Conservation (phyloP, 2,797 vertebrate species). For the Xiphorhynchus erythropygius region DNA sequence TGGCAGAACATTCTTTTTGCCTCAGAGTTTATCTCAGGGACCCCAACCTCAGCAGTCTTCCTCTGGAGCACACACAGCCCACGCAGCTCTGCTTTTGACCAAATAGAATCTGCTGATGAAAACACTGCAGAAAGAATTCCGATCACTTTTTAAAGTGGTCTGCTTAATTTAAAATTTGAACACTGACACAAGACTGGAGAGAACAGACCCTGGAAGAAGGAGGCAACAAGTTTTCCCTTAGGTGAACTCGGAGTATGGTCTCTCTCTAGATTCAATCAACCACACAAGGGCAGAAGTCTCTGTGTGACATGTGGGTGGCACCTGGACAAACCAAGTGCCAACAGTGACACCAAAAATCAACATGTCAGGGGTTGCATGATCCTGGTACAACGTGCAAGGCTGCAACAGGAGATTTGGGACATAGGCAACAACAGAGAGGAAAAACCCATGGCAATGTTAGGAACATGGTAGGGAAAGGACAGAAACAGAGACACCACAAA, state of each 20-base stretch:
- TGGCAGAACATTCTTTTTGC: neutral
- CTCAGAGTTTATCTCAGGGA: neutral
- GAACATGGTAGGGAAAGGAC: accelerated
- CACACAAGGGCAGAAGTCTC: neutral
- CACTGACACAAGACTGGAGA: neutral
- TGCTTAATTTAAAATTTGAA: neutral
- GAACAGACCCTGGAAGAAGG: neutral
- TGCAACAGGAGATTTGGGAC: neutral
- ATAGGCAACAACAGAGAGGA: neutral
- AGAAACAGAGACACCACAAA: neutral
- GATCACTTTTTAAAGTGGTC: neutral
- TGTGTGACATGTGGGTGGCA: accelerated
- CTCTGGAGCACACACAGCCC: neutral
- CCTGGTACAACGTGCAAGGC: neutral
- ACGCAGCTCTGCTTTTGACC: neutral
- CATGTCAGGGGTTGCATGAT: neutral
- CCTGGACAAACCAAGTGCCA: neutral
- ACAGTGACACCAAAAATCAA: neutral
- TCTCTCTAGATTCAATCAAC: neutral
- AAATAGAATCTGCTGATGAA: neutral
- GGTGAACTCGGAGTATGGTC: accelerated
- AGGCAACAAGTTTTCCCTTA: neutral
- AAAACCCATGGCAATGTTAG: neutral
- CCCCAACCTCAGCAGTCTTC: neutral
- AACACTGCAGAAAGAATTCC: neutral